Conservation (phyloP, 2,888 invertebrate species). For the Clepsis dumicolana region DNA sequence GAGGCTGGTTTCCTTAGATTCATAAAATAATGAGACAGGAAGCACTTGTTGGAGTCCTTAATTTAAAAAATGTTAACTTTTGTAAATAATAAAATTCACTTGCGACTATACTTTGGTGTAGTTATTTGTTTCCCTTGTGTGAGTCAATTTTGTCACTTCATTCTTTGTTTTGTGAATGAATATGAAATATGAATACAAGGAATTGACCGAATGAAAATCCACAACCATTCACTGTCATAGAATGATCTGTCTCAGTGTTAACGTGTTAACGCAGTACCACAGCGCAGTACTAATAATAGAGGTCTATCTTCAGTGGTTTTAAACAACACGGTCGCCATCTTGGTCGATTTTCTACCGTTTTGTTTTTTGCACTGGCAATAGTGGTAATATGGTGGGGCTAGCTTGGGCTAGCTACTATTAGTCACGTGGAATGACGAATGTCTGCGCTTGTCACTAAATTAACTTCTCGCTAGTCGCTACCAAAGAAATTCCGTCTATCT, state of each 20-base stretch:
- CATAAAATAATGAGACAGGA: neutral
- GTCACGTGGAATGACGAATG: no score
- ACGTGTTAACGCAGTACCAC: no score
- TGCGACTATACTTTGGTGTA: neutral
- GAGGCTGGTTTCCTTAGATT: neutral
- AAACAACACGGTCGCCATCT: neutral
- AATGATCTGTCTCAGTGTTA: no score
- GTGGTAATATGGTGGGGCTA: neutral
- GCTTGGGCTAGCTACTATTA: no score
- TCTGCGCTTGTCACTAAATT: no score
- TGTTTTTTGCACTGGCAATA: conserved; percentile 5
- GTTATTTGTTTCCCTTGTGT: neutral
- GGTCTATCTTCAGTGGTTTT: neutral
- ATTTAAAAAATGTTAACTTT: no score
- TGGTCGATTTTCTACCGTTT: neutral
- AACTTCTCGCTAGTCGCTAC: no score
- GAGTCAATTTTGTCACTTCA: neutral
- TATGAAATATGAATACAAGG: no score
- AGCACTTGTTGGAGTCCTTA: neutral
- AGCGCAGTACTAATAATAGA: neutral
- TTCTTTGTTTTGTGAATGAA: neutral
- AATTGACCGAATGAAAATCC: neutral
- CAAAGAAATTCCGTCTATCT: no score
- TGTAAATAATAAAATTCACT: neutral
- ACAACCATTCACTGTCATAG: neutral